A percentile compares a stretch with the other conserved stretches of the same genome.
Conservation (phyloP, 1,140 invertebrate species). For the Paramacrobiotus metropolitanus region DNA sequence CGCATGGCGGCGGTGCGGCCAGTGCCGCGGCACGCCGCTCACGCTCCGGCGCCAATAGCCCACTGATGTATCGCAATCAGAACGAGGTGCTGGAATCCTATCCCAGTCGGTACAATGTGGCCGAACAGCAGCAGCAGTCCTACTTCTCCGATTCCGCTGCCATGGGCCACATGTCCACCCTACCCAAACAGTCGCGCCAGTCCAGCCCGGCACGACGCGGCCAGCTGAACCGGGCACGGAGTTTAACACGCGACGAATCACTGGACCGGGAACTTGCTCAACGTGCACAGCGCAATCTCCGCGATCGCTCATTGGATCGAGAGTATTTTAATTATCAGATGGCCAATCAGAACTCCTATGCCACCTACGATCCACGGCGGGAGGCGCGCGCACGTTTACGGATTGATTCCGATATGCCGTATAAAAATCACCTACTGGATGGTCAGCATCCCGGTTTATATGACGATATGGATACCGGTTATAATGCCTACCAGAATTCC, state of each 20-base stretch:
- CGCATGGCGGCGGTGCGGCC: not conserved
- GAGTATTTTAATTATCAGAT: not conserved
- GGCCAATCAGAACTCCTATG: not conserved
- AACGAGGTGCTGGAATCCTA: not conserved
- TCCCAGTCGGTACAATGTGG: not conserved
- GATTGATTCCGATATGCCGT: not conserved
- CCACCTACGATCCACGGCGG: not conserved
- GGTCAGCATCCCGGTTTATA: too few relatives aligned
- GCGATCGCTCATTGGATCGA: not conserved
- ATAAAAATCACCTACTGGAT: not conserved
- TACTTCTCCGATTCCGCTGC: too few relatives aligned
- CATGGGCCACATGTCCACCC: too few relatives aligned
- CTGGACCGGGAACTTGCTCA: slow-evolving; percentile 1
- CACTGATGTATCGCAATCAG: slow-evolving; percentile 1
- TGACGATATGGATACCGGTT: not conserved
- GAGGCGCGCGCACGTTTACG: not conserved
- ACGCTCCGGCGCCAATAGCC: not conserved
- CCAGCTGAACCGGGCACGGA: not conserved
- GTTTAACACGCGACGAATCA: not conserved
- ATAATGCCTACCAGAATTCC: not conserved
- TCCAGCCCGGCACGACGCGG: not conserved
- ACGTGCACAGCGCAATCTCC: not conserved
- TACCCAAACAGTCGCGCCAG: not conserved
- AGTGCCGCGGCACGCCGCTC: not conserved
- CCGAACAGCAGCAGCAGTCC: not conserved